Conservation (phyloP, 2,888 invertebrate genomes). For the Flexamia atlantica region DNA sequence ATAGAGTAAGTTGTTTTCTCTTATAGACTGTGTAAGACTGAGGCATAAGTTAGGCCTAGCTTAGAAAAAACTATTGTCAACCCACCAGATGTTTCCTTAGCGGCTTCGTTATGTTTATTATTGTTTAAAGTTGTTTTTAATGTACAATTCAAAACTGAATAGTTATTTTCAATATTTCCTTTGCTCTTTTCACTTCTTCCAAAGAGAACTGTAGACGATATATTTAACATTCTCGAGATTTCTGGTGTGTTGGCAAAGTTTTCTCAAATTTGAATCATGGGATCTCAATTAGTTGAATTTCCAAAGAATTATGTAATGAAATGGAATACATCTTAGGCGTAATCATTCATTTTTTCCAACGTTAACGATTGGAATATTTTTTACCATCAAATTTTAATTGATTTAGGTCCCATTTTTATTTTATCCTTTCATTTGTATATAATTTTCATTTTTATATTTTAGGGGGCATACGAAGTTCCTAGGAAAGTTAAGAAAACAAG, state of each 20-base stretch:
- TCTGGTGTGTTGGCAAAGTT: constrained; percentile 45
- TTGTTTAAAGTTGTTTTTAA: neutral
- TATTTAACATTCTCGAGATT: neutral
- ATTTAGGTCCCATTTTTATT: constrained; percentile 52
- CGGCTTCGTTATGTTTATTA: neutral
- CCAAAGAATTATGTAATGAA: neutral
- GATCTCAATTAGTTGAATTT: constrained; percentile 54
- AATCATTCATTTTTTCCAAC: no score
- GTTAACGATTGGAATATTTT: neutral
- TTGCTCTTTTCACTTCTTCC: neutral
- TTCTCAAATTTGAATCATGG: constrained; percentile 48
- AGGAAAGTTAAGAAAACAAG: constrained; percentile 10
- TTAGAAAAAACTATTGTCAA: constrained; percentile 44
- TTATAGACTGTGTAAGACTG: constrained; percentile 54
- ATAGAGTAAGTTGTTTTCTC: constrained; percentile 39
- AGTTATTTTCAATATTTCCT: neutral
- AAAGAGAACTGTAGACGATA: neutral
- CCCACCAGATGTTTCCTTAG: constrained; percentile 11
- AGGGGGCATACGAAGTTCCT: constrained; percentile 41
- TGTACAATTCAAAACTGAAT: neutral
- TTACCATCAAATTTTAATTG: constrained; percentile 4
- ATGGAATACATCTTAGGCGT: neutral
- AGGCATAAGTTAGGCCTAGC: constrained; percentile 42
- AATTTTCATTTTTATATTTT: constrained; percentile 27
- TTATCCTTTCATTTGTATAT: constrained; percentile 20